Evolutionary conservation across 2,113 vertebrate species (phyloP), one percentile per base, ranked within the genome.

Genomic region (Blennius ocellaris): DNA sequence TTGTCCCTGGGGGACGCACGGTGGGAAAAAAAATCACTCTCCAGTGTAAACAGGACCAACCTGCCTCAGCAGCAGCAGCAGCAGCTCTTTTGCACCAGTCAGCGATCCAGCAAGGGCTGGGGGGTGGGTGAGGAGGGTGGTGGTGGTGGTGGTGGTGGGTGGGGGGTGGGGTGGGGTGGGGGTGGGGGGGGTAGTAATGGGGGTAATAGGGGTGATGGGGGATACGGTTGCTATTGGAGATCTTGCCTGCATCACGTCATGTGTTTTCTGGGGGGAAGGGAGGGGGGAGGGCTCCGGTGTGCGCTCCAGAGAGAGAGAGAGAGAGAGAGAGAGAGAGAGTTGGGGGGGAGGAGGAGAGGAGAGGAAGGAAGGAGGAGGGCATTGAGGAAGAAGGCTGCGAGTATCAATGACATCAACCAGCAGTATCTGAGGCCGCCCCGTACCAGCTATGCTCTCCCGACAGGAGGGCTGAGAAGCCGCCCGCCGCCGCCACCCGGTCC

Each of bases 211-310:
- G 79, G 80, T 84, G 77, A 74, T 85, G 76, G 80, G 80, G 84
- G 87, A 85, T 91, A 75, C 86, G 90, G 90, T 92, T 93, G 92
- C 91, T 87, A 92, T 87, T 87, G 91, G 91, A 91, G 91, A 93
- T 80, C 83, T 83, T 65, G 80, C 78, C 84, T 89, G 82, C 91
- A 92, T 92, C 90, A 92, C 91, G 90, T 92, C 88, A 92, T 91
- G 84, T 81, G 73, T 47, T 21, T 21, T 4, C 47, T 17, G 57
- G 57, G 17, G 8, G 37, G 21, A 69, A 57, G 53, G 2, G 70
- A 68, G 61, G 63, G 72, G 55, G 17, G 66, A 40, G 82, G 7
- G 76, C 70, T 64, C 70, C 55, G 60, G 89, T 81, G 87, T 67
- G 78, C 78, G 78, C 37, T 21, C 44, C 69, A 43, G 52, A 59